Base-by-base conservation (phyloP, 2,888 invertebrate genomes). In the Drosophila demipolita region DNA sequence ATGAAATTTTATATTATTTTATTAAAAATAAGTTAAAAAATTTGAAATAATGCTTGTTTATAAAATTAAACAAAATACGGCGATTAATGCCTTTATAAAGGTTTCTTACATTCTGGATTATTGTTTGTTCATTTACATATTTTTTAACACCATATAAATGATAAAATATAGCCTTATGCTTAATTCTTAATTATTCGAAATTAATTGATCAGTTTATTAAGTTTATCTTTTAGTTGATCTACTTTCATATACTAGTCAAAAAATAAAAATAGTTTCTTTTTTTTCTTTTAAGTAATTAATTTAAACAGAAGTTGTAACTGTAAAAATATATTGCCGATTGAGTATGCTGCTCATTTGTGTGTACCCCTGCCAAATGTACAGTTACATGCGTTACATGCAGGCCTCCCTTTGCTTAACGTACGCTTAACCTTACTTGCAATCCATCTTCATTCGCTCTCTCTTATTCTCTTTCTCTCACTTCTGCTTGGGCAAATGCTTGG, bases 401-500 rank as follows among this genome's bases (percentile, higher is more conserved):
- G 62, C 15, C 55, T 68, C 36, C 29, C 26, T 45, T n/a, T 40
- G 29, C 49, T 20, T 15, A 45, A 45, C 45, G 15, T 23, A 45
- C 20, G 45, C 53, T 33, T 26, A 32, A 45, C 20, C 55, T 33
- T 42, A 32, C 45, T 45, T 38, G 45, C 23, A 26, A 26, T 49
- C 20, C 42, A 50, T 40, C 57, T 60, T 23, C 45, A 17, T 29
- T 54, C 20, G 23, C 3, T 42, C 20, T 20, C 20, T 45, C 7
- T 7, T 7, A 3, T 29, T 4, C 36, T 33, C 9, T 26, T 36
- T 4, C 33, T 29, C 9, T 29, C 50, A 29, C 26, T 26, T 60
- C 26, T 20, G 32, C 54, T n/a, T 42, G n/a, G 35, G 55, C 40
- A 42, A 42, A 54, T 55, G 66, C 66, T 81, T 64, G 73, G 69